phyloP scores from a whole-genome alignment of 2,797 vertebrate species.

The Smutsia gigantea region DNA sequence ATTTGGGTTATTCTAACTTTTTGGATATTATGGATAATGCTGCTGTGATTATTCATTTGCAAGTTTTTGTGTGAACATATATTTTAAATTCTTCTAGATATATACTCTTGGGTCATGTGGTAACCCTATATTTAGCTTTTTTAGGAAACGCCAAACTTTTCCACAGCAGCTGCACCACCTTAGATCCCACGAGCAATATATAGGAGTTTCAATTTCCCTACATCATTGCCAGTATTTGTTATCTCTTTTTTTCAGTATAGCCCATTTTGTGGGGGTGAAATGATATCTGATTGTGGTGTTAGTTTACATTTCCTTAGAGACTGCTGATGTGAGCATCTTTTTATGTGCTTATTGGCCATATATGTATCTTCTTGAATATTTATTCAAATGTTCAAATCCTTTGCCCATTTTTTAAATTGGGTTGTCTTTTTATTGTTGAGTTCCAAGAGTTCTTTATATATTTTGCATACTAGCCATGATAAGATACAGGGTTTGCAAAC shows the following conservation, averaged over 20 bases:
- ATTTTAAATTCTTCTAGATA: slow-evolving; percentile 33
- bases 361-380: background rate
- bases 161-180: background rate
- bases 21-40: background rate
- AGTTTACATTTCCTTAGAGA: background rate
- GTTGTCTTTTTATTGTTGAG: background rate
- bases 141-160: background rate
- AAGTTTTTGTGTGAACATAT: background rate
- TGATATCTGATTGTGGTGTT: background rate
- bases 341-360: background rate
- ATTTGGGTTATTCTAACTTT: background rate
- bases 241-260: background rate
- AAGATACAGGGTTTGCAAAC: slow-evolving; percentile 3
- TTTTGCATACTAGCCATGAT: background rate
- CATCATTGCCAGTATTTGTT: background rate
- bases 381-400: background rate
- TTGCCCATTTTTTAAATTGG: background rate
- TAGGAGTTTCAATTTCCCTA: background rate
- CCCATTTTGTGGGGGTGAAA: background rate
- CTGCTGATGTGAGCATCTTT: background rate
- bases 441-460: background rate
- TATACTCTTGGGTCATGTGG: background rate
- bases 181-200: background rate
- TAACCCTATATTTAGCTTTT: background rate
- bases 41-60: background rate